These are phyloP conservation scores for Delphinus delphis DNA, from an alignment of 2,113 vertebrate species.

Conservation along the genomic window DNA sequence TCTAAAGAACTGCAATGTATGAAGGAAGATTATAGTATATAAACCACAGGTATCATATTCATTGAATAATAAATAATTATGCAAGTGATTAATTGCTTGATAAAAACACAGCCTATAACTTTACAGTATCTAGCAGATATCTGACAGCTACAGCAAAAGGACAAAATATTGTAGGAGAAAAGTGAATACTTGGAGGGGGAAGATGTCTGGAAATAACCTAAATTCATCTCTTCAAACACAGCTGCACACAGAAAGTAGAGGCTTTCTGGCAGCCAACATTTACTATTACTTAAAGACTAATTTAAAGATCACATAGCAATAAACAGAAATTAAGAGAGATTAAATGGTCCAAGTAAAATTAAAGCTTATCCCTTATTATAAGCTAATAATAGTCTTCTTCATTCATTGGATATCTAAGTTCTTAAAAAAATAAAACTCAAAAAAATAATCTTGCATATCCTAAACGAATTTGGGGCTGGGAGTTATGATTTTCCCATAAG, in stretches of 20 bases:
- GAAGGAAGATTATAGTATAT: neutral
- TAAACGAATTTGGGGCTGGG: neutral
- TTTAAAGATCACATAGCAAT: conserved; percentile 61
- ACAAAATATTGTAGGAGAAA: neutral
- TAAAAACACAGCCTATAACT: neutral
- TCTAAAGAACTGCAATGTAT: neutral
- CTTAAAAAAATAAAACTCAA: conserved; percentile 35
- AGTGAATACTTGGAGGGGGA: neutral
- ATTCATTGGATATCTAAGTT: conserved; percentile 39
- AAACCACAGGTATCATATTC: neutral
- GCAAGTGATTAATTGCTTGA: conserved; percentile 13
- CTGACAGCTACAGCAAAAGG: neutral
- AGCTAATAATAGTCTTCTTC: conserved; percentile 38
- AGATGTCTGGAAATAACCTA: conserved; percentile 21
- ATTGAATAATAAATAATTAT: neutral
- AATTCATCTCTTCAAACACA: conserved; percentile 5
- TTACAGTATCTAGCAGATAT: neutral
- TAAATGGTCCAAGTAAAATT: conserved; percentile 62
- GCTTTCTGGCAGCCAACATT: conserved; percentile 36
- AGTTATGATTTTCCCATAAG: conserved; percentile 43
- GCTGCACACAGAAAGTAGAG: neutral
- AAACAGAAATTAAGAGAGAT: conserved; percentile 66
- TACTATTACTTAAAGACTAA: conserved; percentile 53
- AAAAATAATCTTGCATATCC: neutral
- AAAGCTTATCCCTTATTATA: conserved; percentile 59